Evolutionary conservation across 2,888 invertebrate species (phyloP), one percentile per base, ranked within the genome.

Genomic region (Thumatha senex): DNA sequence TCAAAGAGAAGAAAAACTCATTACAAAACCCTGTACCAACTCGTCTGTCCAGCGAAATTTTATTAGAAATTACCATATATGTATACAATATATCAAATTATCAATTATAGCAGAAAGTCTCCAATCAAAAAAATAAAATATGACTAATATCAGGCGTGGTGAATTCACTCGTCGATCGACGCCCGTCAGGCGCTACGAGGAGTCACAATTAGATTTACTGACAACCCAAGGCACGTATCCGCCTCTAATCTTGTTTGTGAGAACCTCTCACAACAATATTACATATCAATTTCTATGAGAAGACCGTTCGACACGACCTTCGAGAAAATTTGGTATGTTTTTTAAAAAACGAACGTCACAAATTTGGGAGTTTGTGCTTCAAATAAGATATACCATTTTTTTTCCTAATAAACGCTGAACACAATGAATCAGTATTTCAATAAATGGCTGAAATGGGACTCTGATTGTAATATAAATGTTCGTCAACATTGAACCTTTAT

Each of bases 131-230:
- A 46, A 58, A 58, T 64, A 51, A 58, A 66, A 66, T 59, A 46
- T 62, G 60, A 60, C 62, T 60, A 65, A 59, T 57, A 54, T 58
- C 45, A 52, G 18, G 45, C 53, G 35, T 41, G 42, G 18, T 54
- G 40, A 57, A 70, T 59, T 56, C 57, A 62, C 45, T 38, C 49
- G 56, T 50, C 58, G 60, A 63, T 62, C 55, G 58, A 46, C 56
- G 48, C 49, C 49, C 38, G 48, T 57, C 61, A 50, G 54, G 61
- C 41, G 46, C 58, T 58, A 49, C 54, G 61, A 63, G 48, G 48
- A 57, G 58, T 63, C 63, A 60, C 72, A 76, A 80, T 80, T 78
- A 74, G 76, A 79, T 80, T 78, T 76, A 64, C 65, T 48, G 63
- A 52, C 65, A 67, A 67, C 70, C 72, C 62, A 61, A 67, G 68